Evolutionary conservation across 37 sponge, comb jelly and placozoan species (phyloP), one percentile per base, ranked within the genome.

Genomic region (Cliona cf. orientalis): DNA sequence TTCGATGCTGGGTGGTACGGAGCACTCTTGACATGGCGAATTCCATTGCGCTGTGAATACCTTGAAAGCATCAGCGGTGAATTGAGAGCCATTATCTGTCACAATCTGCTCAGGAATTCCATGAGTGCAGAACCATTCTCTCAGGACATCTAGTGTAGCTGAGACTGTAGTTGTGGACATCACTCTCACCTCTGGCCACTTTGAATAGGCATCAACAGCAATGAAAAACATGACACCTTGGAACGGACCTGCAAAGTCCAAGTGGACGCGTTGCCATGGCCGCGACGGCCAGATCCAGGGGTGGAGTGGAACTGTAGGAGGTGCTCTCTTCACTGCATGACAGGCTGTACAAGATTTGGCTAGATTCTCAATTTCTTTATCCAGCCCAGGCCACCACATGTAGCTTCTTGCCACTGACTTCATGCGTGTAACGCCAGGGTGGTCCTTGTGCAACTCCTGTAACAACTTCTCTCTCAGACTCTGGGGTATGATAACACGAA

Each of bases 201-300:
- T 75, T 31, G 76, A 67, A 46, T 74, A 56, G 44, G 84, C 84
- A 39, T 84, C 84, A 32, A 75, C 73, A 19, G 76, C 35, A 21
- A 84, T 25, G 23, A 75, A 34, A n/a, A 65, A 65, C 37, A 22
- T 38, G 25, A 32, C 46, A n/a, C 71, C 71, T 26, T 46, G 42
- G 57, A 80, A 70, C 55, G 69, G 71, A 42, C 71, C 81, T 34
- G 71, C 71, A 56, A 44, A 68, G 3, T 46, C 58, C 14, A 80
- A 26, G 21, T 74, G 40, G 17, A 49, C 21, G 38, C 73, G 26
- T 34, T 17, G 26, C 49, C 49, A 46, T 26, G 46, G 49, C 2
- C 57, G 32, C 21, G 49, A 55, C 31, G 75, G 75, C 39, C 58
- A 61, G 14, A 36, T 25, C 81, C 71, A 69, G 12, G 71, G 71